Percentiles rank a stretch among this genome's conserved stretches.
Evolutionary conservation across 1,140 invertebrate species (phyloP).

Genomic region (Zaprionus nigranus): DNA sequence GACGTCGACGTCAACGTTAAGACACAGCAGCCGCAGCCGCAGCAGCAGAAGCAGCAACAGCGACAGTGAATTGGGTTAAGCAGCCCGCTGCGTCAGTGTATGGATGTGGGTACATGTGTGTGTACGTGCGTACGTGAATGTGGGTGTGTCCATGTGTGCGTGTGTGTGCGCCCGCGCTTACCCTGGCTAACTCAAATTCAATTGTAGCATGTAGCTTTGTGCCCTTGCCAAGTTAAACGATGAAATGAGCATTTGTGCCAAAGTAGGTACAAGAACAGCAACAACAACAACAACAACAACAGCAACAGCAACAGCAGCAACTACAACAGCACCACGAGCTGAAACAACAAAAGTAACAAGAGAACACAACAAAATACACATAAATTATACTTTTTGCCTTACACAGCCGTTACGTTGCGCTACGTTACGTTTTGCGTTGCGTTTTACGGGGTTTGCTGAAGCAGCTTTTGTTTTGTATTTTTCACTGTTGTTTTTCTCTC

Average conservation of each 20-base stretch:
- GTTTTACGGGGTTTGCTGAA: constrained; percentile 36
- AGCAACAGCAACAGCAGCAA: neutral
- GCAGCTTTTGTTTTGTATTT: constrained; percentile 63
- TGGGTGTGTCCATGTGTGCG: constrained; percentile 22
- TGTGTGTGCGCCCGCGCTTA: constrained; percentile 48
- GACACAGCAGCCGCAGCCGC: constrained; percentile 50
- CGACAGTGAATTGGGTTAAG: constrained; percentile 74
- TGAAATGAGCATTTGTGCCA: constrained; percentile 75
- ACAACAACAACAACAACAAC: neutral
- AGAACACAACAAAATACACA: constrained; percentile 67
- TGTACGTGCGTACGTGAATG: constrained; percentile 1
- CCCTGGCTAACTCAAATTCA: constrained; percentile 74
- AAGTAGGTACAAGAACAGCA: constrained; percentile 48
- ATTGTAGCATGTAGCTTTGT: constrained; percentile 71
- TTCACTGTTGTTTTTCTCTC: constrained; percentile 31
- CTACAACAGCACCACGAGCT: constrained; percentile 13
- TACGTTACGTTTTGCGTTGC: constrained; percentile 71
- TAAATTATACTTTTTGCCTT: constrained; percentile 75
- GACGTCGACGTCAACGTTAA: constrained; percentile 23
- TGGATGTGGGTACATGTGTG: neutral
- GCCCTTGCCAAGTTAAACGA: constrained; percentile 80
- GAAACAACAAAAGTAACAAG: constrained; percentile 45
- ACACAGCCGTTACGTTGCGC: constrained; percentile 76
- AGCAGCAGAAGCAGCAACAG: constrained; percentile 17
- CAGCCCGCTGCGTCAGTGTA: constrained; percentile 52